phyloP scores from a whole-genome alignment of 1,140 invertebrate genomes.

The Ostrea edulis region DNA sequence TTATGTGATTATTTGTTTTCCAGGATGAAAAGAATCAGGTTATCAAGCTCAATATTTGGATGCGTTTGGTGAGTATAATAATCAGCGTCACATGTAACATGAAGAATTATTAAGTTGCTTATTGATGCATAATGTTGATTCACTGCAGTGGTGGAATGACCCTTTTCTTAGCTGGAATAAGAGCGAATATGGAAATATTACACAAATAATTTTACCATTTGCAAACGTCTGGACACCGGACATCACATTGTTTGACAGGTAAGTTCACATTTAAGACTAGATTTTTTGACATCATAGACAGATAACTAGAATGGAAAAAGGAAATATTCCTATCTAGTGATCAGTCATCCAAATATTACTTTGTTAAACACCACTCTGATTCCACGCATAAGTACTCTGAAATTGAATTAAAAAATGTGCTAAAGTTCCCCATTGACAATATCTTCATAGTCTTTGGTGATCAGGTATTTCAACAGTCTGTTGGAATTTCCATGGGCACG shows the following conservation, averaged over 20 bases:
- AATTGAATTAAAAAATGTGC: too few species aligned
- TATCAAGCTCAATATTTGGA: conserved; percentile 48
- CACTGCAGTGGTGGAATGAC: conserved; percentile 82
- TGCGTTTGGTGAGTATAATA: conserved; percentile 47
- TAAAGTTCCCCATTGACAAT: too few species aligned
- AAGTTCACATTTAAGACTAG: too few species aligned
- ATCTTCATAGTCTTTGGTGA: too few species aligned
- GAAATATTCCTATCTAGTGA: too few species aligned
- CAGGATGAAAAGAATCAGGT: conserved; percentile 55
- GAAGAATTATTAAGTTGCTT: not conserved
- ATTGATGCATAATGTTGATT: not conserved
- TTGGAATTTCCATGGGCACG: too few species aligned
- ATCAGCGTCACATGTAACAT: not conserved
- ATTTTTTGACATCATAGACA: too few species aligned
- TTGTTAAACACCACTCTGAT: too few species aligned
- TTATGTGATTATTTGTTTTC: conserved; percentile 27
- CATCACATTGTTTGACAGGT: conserved; percentile 83
- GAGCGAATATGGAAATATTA: conserved; percentile 78
- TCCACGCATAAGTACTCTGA: too few species aligned
- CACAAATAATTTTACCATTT: conserved; percentile 80
- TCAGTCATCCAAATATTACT: too few species aligned
- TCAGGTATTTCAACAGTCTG: too few species aligned
- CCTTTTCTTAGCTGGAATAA: conserved; percentile 81
- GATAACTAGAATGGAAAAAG: too few species aligned
- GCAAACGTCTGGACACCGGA: conserved; percentile 82